Base-by-base conservation (phyloP, 2,113 vertebrate genomes). In the Haplochromis vanheusdeni region DNA sequence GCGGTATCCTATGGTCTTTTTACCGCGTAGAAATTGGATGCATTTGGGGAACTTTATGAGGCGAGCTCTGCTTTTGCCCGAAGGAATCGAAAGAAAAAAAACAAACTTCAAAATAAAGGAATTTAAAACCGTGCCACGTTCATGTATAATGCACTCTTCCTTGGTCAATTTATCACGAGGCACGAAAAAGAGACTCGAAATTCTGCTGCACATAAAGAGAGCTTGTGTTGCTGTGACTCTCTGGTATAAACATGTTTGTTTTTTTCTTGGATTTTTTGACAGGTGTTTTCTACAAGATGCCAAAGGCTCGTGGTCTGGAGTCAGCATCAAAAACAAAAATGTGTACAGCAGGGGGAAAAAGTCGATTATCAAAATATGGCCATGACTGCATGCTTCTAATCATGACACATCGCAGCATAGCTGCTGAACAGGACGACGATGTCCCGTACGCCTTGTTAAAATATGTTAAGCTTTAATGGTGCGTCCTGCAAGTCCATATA, bases 1-100 rank as follows among this genome's bases (percentile, higher is more conserved):
- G 96, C 95, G 87, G 91, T 65, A 86, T 95, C 94, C 95, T 93
- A 88, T 92, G 93, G 92, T 82, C 92, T 83, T 94, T 94, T 95
- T 91, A 94, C 94, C 95, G 89, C 93, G 92, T 80, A 94, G 94
- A 96, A 95, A 96, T 95, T 95, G 92, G 93, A 94, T 89, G 96
- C 95, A 95, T 96, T 96, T 92, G 94, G 89, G 90, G 90, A 93
- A 93, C 92, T 97, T 97, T 96, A 96, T 95, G 95, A 94, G 94
- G 92, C 93, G 92, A 95, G 87, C 88, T 73, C 37, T 91, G 87
- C 86, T 52, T 90, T 94, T 89, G 94, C 92, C 91, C 88, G 89
- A 87, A 95, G 91, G 84, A 95, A 80, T 80, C 45, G 77, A 84
- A 79, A 77, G 31, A 26, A 26, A 33, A 21, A 82, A 80, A 80